Evolutionary conservation across 2,797 vertebrate genomes (phyloP).

Genomic region (Sorex maritimensis): DNA sequence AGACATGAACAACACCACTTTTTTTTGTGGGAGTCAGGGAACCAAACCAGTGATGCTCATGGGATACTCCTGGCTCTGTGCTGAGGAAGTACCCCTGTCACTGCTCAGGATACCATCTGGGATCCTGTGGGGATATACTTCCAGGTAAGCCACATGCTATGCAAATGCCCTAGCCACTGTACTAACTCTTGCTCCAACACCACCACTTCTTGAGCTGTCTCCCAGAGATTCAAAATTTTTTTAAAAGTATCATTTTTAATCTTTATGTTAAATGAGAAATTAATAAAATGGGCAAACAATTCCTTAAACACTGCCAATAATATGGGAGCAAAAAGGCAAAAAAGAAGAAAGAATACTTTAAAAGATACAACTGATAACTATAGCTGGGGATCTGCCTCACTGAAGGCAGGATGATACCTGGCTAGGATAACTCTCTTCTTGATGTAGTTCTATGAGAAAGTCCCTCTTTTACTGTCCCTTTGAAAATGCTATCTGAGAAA

Average conservation of each 20-base stretch:
- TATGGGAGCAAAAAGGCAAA: background rate
- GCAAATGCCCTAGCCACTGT: too few relatives aligned
- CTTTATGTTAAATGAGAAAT: conserved; percentile 48
- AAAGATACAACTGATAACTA: background rate
- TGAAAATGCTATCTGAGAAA: conserved; percentile 46
- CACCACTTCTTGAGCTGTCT: too few relatives aligned
- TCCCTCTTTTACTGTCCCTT: conserved; percentile 30
- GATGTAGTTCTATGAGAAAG: conserved; percentile 69
- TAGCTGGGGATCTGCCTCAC: background rate
- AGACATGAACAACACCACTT: too few relatives aligned
- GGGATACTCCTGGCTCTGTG: too few relatives aligned
- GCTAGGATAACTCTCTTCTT: background rate
- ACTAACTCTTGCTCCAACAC: too few relatives aligned
- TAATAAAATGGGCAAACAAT: background rate
- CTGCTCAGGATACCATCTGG: too few relatives aligned
- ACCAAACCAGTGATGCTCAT: too few relatives aligned
- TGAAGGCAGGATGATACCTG: background rate
- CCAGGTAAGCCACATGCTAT: too few relatives aligned
- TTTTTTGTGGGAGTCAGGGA: too few relatives aligned
- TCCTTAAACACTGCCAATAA: conserved; percentile 45
- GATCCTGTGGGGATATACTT: too few relatives aligned
- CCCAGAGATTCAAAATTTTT: background rate
- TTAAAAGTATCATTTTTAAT: conserved; percentile 49
- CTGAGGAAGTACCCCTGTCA: too few relatives aligned
- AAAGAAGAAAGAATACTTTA: conserved; percentile 44